Evolutionary conservation across 2,888 invertebrate species (phyloP).

Genomic region (Cheilosia impressa): DNA sequence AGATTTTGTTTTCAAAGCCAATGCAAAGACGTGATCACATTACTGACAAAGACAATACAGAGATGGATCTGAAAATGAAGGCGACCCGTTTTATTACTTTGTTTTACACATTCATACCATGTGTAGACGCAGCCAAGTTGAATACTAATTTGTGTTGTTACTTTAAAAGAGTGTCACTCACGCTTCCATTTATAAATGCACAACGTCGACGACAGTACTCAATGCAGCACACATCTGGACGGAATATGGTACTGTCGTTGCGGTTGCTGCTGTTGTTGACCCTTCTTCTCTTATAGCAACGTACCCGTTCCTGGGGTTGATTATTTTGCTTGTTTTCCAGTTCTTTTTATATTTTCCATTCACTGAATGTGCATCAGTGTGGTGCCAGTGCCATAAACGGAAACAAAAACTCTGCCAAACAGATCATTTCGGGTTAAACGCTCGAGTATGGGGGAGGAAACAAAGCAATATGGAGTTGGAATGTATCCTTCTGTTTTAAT

Average conservation of each 20-base stretch:
- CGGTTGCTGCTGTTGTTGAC: conserved; percentile 47
- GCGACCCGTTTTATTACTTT: conserved; percentile 36
- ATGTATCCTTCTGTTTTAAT: conserved; percentile 54
- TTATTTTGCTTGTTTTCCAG: conserved; percentile 52
- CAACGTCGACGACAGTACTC: neutral
- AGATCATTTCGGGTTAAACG: conserved; percentile 53
- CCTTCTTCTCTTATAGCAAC: conserved; percentile 28
- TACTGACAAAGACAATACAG: neutral
- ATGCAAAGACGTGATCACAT: neutral
- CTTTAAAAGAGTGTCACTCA: conserved; percentile 48
- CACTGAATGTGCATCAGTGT: conserved; percentile 6
- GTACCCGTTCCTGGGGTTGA: conserved; percentile 33
- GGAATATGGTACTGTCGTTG: conserved; percentile 50
- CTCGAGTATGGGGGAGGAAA: conserved; percentile 45
- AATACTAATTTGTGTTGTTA: conserved; percentile 58
- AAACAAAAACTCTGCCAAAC: conserved; percentile 32
- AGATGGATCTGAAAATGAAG: conserved; percentile 14
- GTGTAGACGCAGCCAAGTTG: conserved; percentile 26
- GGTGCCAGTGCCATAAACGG: conserved; percentile 45
- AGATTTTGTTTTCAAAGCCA: neutral
- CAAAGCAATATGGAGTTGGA: conserved; percentile 54
- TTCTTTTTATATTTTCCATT: conserved; percentile 43
- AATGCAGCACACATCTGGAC: conserved; percentile 58
- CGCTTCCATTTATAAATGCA: conserved; percentile 15
- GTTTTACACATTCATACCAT: conserved; percentile 43